These are phyloP conservation scores for Drosophila borealis DNA, from an alignment of 2,888 invertebrate species.

Conservation along the genomic window DNA sequence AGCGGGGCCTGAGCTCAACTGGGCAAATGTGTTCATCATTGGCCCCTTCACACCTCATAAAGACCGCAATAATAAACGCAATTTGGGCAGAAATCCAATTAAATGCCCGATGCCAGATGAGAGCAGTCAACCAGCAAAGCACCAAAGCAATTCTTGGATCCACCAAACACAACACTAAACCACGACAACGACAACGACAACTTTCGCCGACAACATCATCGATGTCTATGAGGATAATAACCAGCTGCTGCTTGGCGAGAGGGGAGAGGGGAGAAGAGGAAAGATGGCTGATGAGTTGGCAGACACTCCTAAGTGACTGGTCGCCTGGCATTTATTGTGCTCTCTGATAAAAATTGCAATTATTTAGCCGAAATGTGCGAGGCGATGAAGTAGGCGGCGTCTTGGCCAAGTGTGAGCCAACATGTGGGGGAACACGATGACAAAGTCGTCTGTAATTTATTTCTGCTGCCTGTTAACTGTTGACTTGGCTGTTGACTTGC, in stretches of 20 bases:
- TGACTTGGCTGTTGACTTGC: conserved; percentile 57
- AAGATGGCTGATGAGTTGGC: conserved; percentile 23
- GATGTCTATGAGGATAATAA: conserved; percentile 72
- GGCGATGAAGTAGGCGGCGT: conserved; percentile 29
- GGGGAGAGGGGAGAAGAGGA: background rate
- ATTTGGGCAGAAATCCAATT: conserved; percentile 79
- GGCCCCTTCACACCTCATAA: conserved; percentile 78
- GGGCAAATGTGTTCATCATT: conserved; percentile 50
- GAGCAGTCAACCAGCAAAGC: conserved; percentile 13
- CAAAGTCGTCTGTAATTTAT: conserved; percentile 77
- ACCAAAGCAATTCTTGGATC: conserved; percentile 25
- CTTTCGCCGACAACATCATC: conserved; percentile 65
- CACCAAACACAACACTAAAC: conserved; percentile 40
- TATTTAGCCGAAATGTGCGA: conserved; percentile 72
- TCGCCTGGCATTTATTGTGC: conserved; percentile 67
- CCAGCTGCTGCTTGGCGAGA: conserved; percentile 25
- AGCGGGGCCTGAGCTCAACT: conserved; percentile 16
- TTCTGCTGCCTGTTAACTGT: conserved; percentile 46
- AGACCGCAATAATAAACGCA: conserved; percentile 76
- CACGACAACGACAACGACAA: conserved; percentile 66
- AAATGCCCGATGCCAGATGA: conserved; percentile 59
- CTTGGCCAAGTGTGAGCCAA: conserved; percentile 40
- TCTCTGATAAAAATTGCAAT: conserved; percentile 77
- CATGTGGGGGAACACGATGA: conserved; percentile 51
- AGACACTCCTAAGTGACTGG: conserved; percentile 40